Conservation (phyloP, 2,888 invertebrate species). For the Leucoptera coffeella region DNA sequence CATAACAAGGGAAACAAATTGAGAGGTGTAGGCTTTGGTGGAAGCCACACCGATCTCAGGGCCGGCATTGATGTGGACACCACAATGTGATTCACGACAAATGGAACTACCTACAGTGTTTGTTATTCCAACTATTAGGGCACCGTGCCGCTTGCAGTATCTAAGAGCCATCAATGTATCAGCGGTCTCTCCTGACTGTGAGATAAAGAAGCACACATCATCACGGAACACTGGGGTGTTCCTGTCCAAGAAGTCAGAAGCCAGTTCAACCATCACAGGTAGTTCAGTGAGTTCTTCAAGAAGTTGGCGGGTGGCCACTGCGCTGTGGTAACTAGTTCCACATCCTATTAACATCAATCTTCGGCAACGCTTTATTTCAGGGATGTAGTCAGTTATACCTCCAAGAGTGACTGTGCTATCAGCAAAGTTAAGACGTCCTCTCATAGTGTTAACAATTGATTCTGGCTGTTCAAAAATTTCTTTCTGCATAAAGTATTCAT, state of each 20-base stretch:
- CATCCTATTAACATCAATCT: conserved; percentile 96
- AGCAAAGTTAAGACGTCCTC: conserved; percentile 93
- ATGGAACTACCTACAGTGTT: conserved; percentile 99
- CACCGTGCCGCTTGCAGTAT: conserved; percentile 96
- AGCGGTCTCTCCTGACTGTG: conserved; percentile 98
- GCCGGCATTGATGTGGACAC: conserved; percentile 98
- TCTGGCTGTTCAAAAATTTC: conserved; percentile 99
- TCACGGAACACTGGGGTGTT: conserved; percentile 98
- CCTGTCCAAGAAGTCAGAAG: conserved; percentile 96
- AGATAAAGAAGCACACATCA: conserved; percentile 99
- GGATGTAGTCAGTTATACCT: conserved; percentile 98
- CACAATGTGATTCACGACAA: conserved; percentile 97
- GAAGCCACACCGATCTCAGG: conserved; percentile 99
- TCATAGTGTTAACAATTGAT: conserved; percentile 98
- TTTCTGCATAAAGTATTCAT: conserved; percentile 99
- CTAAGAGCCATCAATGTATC: conserved; percentile 92
- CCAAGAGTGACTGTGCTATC: conserved; percentile 84
- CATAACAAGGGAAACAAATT: conserved; percentile 97
- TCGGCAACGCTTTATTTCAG: conserved; percentile 94
- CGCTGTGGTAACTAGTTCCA: conserved; percentile 98
- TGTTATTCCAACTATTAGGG: conserved; percentile 95
- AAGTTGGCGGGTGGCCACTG: conserved; percentile 93
- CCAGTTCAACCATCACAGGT: conserved; percentile 98
- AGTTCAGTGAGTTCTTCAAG: conserved; percentile 96
- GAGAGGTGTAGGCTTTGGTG: conserved; percentile 99